These are phyloP conservation scores for Loris lydekkerianus DNA, from an alignment of 2,797 vertebrate species.

Conservation along the genomic window DNA sequence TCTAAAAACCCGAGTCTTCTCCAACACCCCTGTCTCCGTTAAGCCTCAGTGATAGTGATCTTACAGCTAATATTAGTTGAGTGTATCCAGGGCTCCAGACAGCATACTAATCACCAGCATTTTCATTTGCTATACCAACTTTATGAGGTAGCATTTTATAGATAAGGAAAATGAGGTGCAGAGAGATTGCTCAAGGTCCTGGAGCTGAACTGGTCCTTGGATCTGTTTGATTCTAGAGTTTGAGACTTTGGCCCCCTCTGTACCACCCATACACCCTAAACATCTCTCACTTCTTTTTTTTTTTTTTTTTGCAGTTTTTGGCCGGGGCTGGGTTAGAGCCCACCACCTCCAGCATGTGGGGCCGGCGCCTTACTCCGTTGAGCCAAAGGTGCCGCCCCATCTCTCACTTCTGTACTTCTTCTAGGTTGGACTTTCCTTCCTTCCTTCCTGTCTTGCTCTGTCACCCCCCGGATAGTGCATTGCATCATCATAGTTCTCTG, in stretches of 20 bases:
- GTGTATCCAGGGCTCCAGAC: not conserved
- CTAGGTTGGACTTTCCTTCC: not conserved
- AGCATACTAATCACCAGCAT: not conserved
- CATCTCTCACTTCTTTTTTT: no score
- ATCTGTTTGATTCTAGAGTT: not conserved
- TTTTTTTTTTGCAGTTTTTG: no score
- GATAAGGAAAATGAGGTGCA: not conserved
- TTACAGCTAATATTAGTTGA: not conserved
- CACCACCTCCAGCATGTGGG: no score
- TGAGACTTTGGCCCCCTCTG: not conserved
- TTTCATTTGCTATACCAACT: not conserved
- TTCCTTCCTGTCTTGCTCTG: no score
- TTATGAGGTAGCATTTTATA: not conserved
- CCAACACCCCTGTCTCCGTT: not conserved
- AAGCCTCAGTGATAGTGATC: no score
- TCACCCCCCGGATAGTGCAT: no score
- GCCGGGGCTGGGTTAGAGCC: no score
- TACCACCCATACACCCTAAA: not conserved
- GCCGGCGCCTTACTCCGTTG: no score
- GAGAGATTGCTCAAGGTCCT: not conserved
- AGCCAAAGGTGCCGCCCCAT: no score
- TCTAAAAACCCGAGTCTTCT: not conserved
- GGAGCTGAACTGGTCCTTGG: not conserved
- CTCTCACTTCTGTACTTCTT: not conserved
- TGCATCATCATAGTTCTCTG: no score